phyloP scores from a whole-genome alignment of 2,113 vertebrate species.

The Sterna hirundo region DNA sequence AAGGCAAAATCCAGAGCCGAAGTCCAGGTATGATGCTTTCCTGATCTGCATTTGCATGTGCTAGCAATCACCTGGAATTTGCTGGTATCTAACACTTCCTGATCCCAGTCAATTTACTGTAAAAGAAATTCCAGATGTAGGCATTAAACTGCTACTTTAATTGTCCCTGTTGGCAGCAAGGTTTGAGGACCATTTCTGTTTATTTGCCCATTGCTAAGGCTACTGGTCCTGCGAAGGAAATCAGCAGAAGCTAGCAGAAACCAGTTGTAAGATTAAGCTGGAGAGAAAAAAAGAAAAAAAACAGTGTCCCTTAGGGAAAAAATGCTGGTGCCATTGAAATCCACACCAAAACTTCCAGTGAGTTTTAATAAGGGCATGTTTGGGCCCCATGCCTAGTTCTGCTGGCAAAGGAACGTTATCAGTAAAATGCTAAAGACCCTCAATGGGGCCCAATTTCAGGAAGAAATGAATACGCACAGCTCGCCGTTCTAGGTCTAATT shows the following conservation, averaged over 20 bases:
- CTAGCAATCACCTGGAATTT: constrained; percentile 33
- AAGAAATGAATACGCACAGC: background rate
- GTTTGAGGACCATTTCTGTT: background rate
- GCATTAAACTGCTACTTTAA: background rate
- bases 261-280: background rate
- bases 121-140: constrained; percentile 36
- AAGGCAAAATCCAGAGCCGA: background rate
- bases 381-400: background rate
- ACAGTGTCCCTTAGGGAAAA: background rate
- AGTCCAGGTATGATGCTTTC: background rate
- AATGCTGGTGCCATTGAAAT: constrained; percentile 7
- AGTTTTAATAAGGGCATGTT: constrained; percentile 31
- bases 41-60: constrained; percentile 30
- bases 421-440: constrained; percentile 16
- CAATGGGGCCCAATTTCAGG: background rate
- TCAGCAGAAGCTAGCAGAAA: background rate
- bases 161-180: background rate
- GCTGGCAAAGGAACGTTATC: constrained; percentile 10
- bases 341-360: constrained; percentile 40
- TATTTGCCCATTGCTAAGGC: background rate
- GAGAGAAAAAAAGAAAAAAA: background rate
- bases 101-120: background rate
- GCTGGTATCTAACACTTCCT: background rate
- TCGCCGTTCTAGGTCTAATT: background rate
- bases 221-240: background rate